These are phyloP conservation scores for Cavia porcellus DNA, from an alignment of 2,113 vertebrate genomes.

Conservation along the genomic window DNA sequence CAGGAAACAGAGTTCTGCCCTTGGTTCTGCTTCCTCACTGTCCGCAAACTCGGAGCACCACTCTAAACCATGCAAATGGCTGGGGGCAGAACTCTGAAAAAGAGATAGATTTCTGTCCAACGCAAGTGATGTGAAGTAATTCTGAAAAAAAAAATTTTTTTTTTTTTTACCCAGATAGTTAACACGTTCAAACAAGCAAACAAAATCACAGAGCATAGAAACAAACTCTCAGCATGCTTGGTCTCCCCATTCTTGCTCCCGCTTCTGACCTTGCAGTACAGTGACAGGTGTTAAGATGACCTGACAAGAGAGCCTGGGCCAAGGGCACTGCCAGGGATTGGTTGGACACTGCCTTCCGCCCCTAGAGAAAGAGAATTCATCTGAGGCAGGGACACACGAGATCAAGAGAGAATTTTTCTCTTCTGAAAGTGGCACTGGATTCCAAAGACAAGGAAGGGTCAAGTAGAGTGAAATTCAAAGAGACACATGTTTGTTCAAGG, in stretches of 20 bases:
- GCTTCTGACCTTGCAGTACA: background rate
- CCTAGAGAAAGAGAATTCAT: background rate
- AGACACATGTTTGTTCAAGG: constrained; percentile 14
- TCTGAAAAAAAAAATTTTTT: background rate
- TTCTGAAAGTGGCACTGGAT: background rate
- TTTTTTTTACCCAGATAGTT: background rate
- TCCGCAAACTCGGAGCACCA: background rate
- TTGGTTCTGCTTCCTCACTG: background rate
- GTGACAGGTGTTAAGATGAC: background rate
- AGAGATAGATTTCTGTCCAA: background rate
- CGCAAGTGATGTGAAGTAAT: background rate
- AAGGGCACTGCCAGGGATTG: background rate
- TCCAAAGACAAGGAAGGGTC: background rate
- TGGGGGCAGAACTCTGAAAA: background rate
- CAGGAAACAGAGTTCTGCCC: background rate
- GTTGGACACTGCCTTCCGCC: background rate
- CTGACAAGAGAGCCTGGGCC: background rate
- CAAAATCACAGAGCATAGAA: background rate
- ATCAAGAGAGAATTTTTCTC: background rate
- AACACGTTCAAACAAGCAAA: background rate
- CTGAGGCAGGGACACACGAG: background rate
- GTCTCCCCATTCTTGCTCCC: background rate
- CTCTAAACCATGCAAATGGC: background rate
- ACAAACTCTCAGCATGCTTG: background rate
- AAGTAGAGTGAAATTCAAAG: background rate